phyloP scores from a whole-genome alignment of 2,113 vertebrate genomes.

The Corythaixoides concolor region DNA sequence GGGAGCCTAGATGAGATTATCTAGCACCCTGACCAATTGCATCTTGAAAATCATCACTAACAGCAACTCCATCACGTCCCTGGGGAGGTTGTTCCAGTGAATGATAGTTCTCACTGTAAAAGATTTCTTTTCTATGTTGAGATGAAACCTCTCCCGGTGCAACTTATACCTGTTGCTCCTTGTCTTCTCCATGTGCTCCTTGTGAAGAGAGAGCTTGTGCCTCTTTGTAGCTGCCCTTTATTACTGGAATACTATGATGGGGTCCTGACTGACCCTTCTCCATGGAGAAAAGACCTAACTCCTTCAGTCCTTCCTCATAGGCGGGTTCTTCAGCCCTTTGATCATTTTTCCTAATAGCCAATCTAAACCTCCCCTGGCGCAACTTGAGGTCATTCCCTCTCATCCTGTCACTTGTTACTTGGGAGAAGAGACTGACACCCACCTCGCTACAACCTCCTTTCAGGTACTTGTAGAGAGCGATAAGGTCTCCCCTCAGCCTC shows the following conservation, averaged over 20 bases:
- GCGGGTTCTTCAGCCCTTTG: neutral
- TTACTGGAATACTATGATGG: neutral
- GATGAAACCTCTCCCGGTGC: neutral
- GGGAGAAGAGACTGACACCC: no score
- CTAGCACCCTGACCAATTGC: neutral
- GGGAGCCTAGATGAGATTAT: neutral
- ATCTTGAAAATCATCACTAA: neutral
- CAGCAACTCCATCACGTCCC: neutral
- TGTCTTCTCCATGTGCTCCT: neutral
- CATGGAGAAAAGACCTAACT: neutral
- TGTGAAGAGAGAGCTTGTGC: neutral
- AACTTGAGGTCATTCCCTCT: no score
- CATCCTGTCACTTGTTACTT: no score
- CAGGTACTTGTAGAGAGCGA: no score
- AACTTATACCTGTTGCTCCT: neutral
- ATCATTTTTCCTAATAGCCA: no score
- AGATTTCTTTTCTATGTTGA: neutral
- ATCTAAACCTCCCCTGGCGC: no score
- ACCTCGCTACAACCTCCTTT: no score
- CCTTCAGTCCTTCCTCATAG: neutral
- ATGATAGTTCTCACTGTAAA: neutral
- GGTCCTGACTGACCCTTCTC: neutral
- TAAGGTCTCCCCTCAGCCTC: no score
- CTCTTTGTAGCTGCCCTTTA: neutral
- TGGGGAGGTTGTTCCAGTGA: neutral